A percentile compares a stretch with the other conserved stretches of the same genome.
Evolutionary conservation across 2,797 vertebrate genomes (phyloP).

Genomic region (Pogoniulus pusillus): DNA sequence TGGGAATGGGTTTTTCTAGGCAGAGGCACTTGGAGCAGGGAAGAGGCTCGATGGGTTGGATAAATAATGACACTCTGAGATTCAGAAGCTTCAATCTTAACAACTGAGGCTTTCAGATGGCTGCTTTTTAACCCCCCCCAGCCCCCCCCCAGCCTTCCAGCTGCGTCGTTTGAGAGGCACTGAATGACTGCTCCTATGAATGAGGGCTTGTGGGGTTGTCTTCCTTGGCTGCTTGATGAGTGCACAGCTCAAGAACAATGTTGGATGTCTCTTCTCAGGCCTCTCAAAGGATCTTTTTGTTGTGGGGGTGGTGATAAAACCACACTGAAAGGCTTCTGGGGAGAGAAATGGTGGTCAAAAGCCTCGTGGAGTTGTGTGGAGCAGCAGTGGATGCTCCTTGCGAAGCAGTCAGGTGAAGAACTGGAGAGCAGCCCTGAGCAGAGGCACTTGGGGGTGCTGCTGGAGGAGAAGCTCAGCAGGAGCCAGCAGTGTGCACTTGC

Average conservation of each 20-base stretch:
- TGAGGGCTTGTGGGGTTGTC: constrained; percentile 35
- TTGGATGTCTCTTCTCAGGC: neutral
- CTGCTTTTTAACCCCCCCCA: neutral
- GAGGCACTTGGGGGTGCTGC: too few species aligned
- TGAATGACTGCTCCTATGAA: neutral
- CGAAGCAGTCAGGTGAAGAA: neutral
- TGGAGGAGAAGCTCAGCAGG: too few species aligned
- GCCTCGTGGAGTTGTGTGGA: neutral
- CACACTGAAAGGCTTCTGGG: neutral
- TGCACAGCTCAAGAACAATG: neutral
- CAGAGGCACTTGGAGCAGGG: neutral
- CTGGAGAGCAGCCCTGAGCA: too few species aligned
- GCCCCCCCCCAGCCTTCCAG: constrained; percentile 23
- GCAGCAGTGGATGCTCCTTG: neutral
- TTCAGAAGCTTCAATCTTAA: neutral
- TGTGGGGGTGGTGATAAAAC: neutral
- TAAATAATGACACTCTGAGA: neutral
- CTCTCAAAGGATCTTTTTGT: constrained; percentile 17
- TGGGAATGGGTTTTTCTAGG: neutral
- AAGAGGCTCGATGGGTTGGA: neutral
- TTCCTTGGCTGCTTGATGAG: neutral
- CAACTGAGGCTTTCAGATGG: constrained; percentile 49
- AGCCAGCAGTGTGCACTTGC: too few species aligned
- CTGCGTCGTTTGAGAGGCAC: constrained; percentile 20
- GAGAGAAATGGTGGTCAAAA: neutral